Conservation (phyloP, 1,140 invertebrate species). For the Nylanderia fulva region DNA sequence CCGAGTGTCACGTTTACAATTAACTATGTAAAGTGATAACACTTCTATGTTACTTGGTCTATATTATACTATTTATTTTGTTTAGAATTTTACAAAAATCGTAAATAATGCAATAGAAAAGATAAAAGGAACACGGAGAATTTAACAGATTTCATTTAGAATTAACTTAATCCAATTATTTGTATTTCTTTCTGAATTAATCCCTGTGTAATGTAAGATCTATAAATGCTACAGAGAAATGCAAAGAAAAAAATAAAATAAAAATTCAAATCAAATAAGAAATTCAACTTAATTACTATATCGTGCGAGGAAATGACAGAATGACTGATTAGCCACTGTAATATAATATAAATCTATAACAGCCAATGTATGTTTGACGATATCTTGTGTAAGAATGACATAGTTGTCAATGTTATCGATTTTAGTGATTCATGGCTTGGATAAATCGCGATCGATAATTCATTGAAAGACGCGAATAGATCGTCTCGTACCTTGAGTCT, state of each 20-base stretch:
- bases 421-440: conserved; percentile 7
- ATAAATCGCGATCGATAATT: conserved; percentile 26
- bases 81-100: background rate
- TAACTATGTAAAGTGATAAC: background rate
- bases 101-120: background rate
- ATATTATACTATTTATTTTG: background rate
- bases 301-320: background rate
- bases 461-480: conserved; percentile 1
- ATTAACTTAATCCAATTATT: background rate
- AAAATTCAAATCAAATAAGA: background rate
- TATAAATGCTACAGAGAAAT: background rate
- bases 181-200: background rate
- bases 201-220: background rate
- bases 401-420: background rate
- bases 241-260: background rate
- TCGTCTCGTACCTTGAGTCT: conserved; percentile 66
- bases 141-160: background rate
- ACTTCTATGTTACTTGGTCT: background rate
- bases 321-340: background rate
- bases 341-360: background rate
- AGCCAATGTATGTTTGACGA: background rate
- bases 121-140: too few species aligned
- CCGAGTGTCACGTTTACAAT: background rate
- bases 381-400: background rate
- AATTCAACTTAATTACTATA: background rate